Evolutionary conservation across 2,113 vertebrate genomes (phyloP), one percentile per base, ranked within the genome.

Genomic region (Solea senegalensis): DNA sequence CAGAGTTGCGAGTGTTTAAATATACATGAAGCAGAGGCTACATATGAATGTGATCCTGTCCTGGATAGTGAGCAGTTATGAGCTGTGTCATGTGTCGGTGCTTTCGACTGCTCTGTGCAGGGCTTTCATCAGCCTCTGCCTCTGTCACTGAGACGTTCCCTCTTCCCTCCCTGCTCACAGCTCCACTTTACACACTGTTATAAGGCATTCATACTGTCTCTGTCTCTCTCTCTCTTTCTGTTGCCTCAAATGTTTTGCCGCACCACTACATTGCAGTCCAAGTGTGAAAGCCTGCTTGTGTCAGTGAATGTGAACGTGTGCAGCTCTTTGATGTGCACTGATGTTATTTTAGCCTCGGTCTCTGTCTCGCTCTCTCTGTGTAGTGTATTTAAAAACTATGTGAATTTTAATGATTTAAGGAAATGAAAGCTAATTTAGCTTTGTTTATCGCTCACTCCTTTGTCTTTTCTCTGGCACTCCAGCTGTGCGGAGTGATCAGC

Each of bases 81-180:
- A 86, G 86, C 81, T 78, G 86, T 91, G 89, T 90, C 89, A 86
- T 89, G 83, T 89, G 86, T 87, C 73, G 39, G 53, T 7, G 65
- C 85, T 86, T 16, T 85, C 61, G 63, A 64, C 79, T 71, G 75
- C 82, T 83, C 73, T 67, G 75, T 70, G 79, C 78, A 4, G 62
- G 62, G 83, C 86, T 88, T 91, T 88, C 82, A 88, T 90, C 87
- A 87, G 81, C 86, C 89, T 81, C 80, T 62, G 76, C 69, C 74
- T 88, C 85, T 83, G 87, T 88, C 89, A 80, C 88, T 48, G 76
- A 85, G 76, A 85, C 70, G 7, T 69, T 74, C 71, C 74, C 80
- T 46, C 16, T 80, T 69, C 84, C 72, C 85, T 77, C 81, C 51
- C 69, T 63, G 74, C 81, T 80, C 78, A 74, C 78, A 62, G 85